Percentiles rank a stretch among this genome's conserved stretches.
These are phyloP conservation scores for Adelognathus sp. DNA, from an alignment of 2,888 invertebrate genomes.

Conservation along the genomic window DNA sequence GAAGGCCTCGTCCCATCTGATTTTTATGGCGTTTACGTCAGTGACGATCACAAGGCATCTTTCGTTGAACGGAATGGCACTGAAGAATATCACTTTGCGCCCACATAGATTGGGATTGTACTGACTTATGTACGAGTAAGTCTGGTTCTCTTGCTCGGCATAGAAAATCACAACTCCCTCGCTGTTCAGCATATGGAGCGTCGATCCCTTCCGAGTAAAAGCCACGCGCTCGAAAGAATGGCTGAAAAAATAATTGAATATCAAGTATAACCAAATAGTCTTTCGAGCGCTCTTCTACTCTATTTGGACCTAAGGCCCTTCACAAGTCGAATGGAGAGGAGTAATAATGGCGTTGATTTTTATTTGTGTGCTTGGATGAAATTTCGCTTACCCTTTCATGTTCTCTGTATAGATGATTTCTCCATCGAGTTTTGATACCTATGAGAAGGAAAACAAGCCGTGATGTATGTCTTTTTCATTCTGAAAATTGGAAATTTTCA, in stretches of 20 bases:
- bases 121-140: constrained; percentile 59
- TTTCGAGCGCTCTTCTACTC: background rate
- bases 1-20: constrained; percentile 66
- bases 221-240: constrained; percentile 57
- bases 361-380: background rate
- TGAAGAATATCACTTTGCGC: constrained; percentile 70
- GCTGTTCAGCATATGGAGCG: constrained; percentile 73
- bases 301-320: background rate
- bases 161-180: constrained; percentile 69
- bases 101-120: constrained; percentile 68
- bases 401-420: constrained; percentile 45
- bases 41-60: constrained; percentile 75
- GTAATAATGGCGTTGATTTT: background rate
- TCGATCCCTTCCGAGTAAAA: constrained; percentile 63
- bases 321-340: background rate
- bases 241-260: constrained; percentile 38
- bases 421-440: constrained; percentile 74
- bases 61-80: constrained; percentile 63
- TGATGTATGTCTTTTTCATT: too few relatives aligned
- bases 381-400: constrained; percentile 52
- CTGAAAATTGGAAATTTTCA: too few relatives aligned
- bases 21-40: constrained; percentile 66
- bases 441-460: constrained; percentile 41
- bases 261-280: background rate
- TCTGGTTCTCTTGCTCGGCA: constrained; percentile 3